Evolutionary conservation across 2,113 vertebrate genomes (phyloP).

Genomic region (Probosciger aterrimus): DNA sequence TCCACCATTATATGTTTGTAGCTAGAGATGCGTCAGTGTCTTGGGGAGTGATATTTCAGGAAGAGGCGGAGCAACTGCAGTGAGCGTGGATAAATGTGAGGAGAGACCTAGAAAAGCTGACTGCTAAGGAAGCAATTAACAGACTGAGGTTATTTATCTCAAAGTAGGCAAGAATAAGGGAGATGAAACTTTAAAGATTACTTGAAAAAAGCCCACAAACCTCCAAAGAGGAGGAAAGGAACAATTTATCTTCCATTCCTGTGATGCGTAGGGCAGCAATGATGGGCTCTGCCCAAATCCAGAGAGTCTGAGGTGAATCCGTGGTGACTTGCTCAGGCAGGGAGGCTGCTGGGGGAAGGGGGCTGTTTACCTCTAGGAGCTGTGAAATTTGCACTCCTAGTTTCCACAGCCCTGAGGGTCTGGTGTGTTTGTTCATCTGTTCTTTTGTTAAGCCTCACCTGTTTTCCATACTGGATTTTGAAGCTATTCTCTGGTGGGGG

Average conservation of each 20-base stretch:
- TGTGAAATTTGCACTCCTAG: background rate
- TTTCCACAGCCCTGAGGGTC: background rate
- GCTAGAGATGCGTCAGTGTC: background rate
- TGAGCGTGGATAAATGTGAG: background rate
- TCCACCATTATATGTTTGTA: background rate
- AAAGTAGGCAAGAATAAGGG: background rate
- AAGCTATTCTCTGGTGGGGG: background rate
- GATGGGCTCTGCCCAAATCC: background rate
- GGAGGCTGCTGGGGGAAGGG: background rate
- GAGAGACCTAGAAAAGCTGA: background rate
- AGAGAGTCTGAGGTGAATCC: background rate
- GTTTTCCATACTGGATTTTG: background rate
- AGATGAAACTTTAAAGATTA: background rate
- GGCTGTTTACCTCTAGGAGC: background rate
- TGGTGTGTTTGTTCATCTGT: background rate
- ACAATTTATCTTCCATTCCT: background rate
- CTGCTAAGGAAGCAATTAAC: background rate
- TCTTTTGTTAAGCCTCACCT: background rate
- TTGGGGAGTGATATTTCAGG: background rate
- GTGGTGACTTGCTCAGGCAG: background rate
- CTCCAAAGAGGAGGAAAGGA: background rate
- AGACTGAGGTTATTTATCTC: background rate
- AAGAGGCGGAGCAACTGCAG: background rate
- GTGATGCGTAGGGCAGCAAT: background rate
- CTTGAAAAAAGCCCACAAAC: background rate